These are phyloP conservation scores for Lepidonotus clava DNA, from an alignment of 2,888 invertebrate species.

Conservation along the genomic window DNA sequence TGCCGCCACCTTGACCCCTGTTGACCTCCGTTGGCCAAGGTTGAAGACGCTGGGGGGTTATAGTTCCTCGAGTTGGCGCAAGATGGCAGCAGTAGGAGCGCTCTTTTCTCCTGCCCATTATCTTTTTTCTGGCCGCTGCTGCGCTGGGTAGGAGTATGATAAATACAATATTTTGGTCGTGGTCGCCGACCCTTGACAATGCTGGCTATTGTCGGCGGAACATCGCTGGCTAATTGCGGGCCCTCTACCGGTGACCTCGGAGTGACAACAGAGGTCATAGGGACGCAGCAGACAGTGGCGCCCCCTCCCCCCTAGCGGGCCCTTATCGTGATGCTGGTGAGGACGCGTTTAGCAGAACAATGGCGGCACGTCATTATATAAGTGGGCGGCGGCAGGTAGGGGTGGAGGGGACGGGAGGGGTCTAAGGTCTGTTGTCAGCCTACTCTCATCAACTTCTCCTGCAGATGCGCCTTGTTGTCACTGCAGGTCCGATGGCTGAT, in stretches of 20 bases:
- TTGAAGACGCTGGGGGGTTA: not conserved
- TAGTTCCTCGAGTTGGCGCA: not conserved
- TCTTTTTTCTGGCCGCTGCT: not conserved
- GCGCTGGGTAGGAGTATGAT: not conserved
- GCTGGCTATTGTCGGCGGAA: not conserved
- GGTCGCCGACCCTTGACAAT: not conserved
- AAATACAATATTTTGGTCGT: slow-evolving; percentile 13
- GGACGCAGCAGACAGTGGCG: not conserved
- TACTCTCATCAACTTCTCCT: not conserved
- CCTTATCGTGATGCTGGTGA: not conserved
- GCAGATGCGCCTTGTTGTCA: slow-evolving; percentile 8
- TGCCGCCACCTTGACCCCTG: not conserved
- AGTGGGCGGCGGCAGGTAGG: not conserved
- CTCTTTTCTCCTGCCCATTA: not conserved
- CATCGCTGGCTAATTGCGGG: slow-evolving; percentile 19
- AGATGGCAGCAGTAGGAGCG: not conserved
- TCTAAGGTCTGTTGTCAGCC: not conserved
- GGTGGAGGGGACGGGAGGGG: not conserved
- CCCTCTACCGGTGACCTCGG: not conserved
- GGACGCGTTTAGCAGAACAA: not conserved
- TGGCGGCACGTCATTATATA: slow-evolving; percentile 33
- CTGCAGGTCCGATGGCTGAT: not conserved
- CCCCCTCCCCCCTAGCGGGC: not conserved
- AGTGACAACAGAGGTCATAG: slow-evolving; percentile 35
- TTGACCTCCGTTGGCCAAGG: not conserved